These are phyloP conservation scores for Coelinius sp. DNA, from an alignment of 2,888 invertebrate species.

Conservation along the genomic window DNA sequence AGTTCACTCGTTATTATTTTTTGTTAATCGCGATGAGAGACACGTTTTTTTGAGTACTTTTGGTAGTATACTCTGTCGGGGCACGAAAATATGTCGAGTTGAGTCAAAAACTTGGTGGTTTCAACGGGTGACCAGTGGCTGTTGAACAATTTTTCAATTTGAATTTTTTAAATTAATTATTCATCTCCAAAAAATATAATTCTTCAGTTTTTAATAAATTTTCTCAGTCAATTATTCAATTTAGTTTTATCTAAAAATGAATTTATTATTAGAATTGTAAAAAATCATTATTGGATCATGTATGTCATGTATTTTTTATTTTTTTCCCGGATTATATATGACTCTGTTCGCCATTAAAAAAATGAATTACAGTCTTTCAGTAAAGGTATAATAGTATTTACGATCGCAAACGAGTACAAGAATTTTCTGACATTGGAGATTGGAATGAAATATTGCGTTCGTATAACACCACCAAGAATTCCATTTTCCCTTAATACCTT, in stretches of 20 bases:
- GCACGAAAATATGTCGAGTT: constrained; percentile 10
- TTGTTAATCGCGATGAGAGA: neutral
- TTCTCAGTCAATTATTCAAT: no score
- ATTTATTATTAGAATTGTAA: no score
- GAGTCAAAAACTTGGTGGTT: neutral
- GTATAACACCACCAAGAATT: constrained; percentile 10
- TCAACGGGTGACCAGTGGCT: neutral
- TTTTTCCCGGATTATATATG: neutral
- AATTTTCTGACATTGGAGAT: constrained; percentile 1
- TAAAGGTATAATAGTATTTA: constrained; percentile 12
- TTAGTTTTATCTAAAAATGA: no score
- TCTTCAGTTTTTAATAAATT: no score
- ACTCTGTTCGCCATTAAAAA: neutral
- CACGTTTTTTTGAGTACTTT: constrained; percentile 30
- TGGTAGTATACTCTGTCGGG: constrained; percentile 26
- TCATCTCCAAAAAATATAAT: neutral
- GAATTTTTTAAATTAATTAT: no score
- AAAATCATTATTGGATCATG: no score
- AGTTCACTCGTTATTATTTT: constrained; percentile 1
- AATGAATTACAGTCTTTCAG: neutral
- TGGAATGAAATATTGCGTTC: neutral
- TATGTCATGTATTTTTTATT: neutral
- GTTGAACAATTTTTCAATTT: neutral
- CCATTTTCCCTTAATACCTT: neutral
- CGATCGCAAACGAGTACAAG: constrained; percentile 9